Conservation (phyloP, 2,888 invertebrate species). For the Diloba caeruleocephala region DNA sequence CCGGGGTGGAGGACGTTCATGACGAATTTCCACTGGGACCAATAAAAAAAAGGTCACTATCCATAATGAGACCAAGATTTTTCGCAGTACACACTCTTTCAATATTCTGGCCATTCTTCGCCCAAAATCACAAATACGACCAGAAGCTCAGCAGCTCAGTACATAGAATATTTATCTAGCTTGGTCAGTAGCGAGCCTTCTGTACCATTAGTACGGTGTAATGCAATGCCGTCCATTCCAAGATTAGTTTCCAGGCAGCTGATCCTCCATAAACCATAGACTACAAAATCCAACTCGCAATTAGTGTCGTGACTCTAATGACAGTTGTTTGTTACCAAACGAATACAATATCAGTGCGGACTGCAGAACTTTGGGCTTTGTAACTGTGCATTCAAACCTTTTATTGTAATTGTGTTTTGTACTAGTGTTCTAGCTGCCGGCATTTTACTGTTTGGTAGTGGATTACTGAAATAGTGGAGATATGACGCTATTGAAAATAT, state of each 20-base stretch:
- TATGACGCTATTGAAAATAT: background rate
- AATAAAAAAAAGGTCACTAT: no score
- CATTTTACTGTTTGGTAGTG: conserved; percentile 21
- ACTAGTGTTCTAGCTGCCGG: conserved; percentile 26
- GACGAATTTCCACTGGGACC: no score
- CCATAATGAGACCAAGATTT: no score
- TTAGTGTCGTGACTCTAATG: conserved; percentile 45
- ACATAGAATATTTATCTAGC: no score
- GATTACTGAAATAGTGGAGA: conserved; percentile 23
- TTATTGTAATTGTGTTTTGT: conserved; percentile 51
- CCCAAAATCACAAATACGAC: no score
- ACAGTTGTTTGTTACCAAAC: conserved; percentile 45
- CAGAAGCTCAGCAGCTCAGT: background rate
- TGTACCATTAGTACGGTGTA: conserved; percentile 1
- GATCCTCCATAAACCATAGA: conserved; percentile 43
- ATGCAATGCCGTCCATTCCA: conserved; percentile 33
- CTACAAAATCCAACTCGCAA: conserved; percentile 46
- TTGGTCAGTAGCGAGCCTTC: conserved; percentile 14
- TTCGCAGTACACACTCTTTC: no score
- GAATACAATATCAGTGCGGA: conserved; percentile 47
- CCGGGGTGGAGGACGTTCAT: no score
- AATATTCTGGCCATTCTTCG: no score
- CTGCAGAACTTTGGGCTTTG: conserved; percentile 32
- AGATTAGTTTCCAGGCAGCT: conserved; percentile 46
- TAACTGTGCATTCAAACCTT: conserved; percentile 43